These are phyloP conservation scores for Cylloceria caligata DNA, from an alignment of 2,888 invertebrate species.

Conservation along the genomic window DNA sequence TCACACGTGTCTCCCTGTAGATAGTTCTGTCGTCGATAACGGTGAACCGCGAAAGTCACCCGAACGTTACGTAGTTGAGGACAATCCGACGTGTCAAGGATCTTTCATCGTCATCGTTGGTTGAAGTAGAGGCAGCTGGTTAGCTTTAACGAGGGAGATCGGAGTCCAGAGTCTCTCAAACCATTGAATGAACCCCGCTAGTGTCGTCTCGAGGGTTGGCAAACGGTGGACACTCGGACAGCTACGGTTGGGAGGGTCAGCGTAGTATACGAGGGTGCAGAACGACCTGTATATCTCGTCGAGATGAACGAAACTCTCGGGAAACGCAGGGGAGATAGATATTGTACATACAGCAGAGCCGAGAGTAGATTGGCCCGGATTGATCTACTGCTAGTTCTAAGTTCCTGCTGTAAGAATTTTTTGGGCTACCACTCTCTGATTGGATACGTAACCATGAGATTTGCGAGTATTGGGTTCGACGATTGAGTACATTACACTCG, in stretches of 20 bases:
- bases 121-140: conserved; percentile 43
- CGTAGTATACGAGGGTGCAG: conserved; percentile 47
- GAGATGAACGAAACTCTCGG: conserved; percentile 50
- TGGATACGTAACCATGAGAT: conserved; percentile 24
- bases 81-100: conserved; percentile 27
- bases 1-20: neutral
- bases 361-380: conserved; percentile 45
- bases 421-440: neutral
- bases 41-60: conserved; percentile 43
- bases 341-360: conserved; percentile 1
- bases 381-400: conserved; percentile 35
- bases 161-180: conserved; percentile 43
- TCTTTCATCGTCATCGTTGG: conserved; percentile 37
- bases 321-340: neutral
- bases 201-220: conserved; percentile 62
- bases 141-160: conserved; percentile 63
- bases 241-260: conserved; percentile 57
- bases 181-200: conserved; percentile 49
- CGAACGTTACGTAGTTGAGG: neutral
- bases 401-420: conserved; percentile 7
- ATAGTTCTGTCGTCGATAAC: conserved; percentile 21
- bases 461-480: conserved; percentile 7
- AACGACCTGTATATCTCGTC: conserved; percentile 24
- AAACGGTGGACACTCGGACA: conserved; percentile 62
- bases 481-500: neutral